These are phyloP conservation scores for Catostomus latipinnis DNA, from an alignment of 2,797 vertebrate species.

Conservation along the genomic window DNA sequence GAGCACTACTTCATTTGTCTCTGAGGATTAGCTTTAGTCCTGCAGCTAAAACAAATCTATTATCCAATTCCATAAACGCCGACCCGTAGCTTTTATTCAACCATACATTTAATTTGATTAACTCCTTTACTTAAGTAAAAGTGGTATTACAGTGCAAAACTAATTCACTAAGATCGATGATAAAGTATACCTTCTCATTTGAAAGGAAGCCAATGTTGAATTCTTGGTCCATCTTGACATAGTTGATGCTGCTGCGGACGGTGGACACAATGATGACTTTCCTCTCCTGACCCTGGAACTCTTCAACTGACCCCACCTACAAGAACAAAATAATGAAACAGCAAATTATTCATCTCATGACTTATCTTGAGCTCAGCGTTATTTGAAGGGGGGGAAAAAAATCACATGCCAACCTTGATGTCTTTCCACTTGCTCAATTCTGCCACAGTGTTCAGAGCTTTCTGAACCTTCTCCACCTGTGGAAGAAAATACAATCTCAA, in stretches of 20 bases:
- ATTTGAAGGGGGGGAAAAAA: not conserved
- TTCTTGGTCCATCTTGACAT: slow-evolving; percentile 83
- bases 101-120: not conserved
- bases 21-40: not conserved
- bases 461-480: slow-evolving; percentile 91
- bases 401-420: slow-evolving; percentile 68
- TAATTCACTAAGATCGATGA: no score
- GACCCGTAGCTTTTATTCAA: not conserved
- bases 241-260: slow-evolving; percentile 84
- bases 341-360: not conserved
- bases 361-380: not conserved
- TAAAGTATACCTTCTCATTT: slow-evolving; percentile 85
- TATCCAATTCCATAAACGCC: not conserved
- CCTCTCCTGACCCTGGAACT: slow-evolving; percentile 95
- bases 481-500: not conserved
- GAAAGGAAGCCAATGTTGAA: slow-evolving; percentile 92
- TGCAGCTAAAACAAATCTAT: not conserved
- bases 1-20: not conserved
- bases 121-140: no score
- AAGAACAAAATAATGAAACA: not conserved
- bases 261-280: slow-evolving; percentile 89
- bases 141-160: no score
- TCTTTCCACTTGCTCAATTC: slow-evolving; percentile 73
- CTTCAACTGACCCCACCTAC: slow-evolving; percentile 94
- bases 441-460: slow-evolving; percentile 77